Evolutionary conservation across 2,113 vertebrate species (phyloP), one percentile per base, ranked within the genome.

Genomic region (Hippoglossus stenolepis): DNA sequence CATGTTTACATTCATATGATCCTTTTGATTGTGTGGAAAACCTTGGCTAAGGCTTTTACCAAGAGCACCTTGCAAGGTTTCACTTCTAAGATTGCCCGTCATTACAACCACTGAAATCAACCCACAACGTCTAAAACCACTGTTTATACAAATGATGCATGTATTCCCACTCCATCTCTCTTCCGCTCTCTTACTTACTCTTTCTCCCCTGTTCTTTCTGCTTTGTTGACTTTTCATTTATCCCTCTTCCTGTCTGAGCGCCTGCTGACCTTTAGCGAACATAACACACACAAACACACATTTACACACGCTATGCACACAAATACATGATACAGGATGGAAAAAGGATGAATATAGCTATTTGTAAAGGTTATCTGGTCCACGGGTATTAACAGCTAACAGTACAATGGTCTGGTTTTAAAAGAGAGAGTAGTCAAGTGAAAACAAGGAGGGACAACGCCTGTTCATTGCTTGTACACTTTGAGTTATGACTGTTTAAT

Each of bases 181-280:
- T 18, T 79, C 58, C 40, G 35, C 35, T 53, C 59, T 28, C 20
- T 74, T 79, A 35, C 54, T 35, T 70, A 60, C 75, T 80, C 35
- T 68, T 56, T 70, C 68, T 62, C 60, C 40, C 35, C 69, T 54
- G 26, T 72, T 77, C 54, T 79, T 80, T 89, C 75, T 85, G 83
- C 82, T 83, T 90, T 89, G 85, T 88, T 91, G 78, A 83, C 81
- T 86, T 92, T 92, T 86, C 88, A 90, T 94, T 90, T 91, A 85
- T 91, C 87, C 82, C 69, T 73, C 81, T 87, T 87, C 81, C 77
- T 80, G 89, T 85, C 81, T 85, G 65, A 89, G 83, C 74, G 78
- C 73, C 76, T 88, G 81, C 78, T 93, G 91, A 93, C 93, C 91
- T 94, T 94, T 91, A 79, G n/a, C 75, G 67, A 87, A 67, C 62